These are phyloP conservation scores for Rhamphomyia laevipes DNA, from an alignment of 2,888 invertebrate genomes.

Conservation along the genomic window DNA sequence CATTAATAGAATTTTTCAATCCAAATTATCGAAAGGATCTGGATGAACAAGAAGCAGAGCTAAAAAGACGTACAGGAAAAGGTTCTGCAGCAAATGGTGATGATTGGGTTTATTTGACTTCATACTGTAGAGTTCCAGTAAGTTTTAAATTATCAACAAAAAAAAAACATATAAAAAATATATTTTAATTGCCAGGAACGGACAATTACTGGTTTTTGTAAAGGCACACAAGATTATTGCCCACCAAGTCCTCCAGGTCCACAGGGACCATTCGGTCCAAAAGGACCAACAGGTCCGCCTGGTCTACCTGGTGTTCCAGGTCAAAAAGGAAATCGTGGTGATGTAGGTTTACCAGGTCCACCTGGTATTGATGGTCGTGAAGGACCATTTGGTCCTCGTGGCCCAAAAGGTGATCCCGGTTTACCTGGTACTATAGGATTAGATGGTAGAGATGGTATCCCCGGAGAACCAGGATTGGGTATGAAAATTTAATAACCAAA, in stretches of 20 bases:
- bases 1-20: constrained; percentile 66
- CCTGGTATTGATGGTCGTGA: constrained; percentile 43
- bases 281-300: constrained; percentile 43
- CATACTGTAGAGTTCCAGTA: constrained; percentile 77
- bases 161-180: neutral
- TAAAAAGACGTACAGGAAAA: constrained; percentile 49
- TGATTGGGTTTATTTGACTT: constrained; percentile 78
- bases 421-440: constrained; percentile 60
- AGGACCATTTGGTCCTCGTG: constrained; percentile 30
- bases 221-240: constrained; percentile 71
- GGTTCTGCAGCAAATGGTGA: constrained; percentile 61
- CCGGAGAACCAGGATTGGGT: constrained; percentile 77
- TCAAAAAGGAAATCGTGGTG: constrained; percentile 57
- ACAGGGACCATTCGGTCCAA: constrained; percentile 48
- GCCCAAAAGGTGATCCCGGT: constrained; percentile 41
- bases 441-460: constrained; percentile 80
- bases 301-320: constrained; percentile 51
- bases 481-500: neutral
- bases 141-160: constrained; percentile 30
- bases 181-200: constrained; percentile 61
- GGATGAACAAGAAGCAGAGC: constrained; percentile 52
- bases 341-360: constrained; percentile 50
- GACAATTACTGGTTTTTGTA: constrained; percentile 74
- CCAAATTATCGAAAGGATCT: constrained; percentile 53
- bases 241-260: constrained; percentile 54